phyloP scores from a whole-genome alignment of 35 echinoderm and acorn worm species.

The Anneissia japonica region DNA sequence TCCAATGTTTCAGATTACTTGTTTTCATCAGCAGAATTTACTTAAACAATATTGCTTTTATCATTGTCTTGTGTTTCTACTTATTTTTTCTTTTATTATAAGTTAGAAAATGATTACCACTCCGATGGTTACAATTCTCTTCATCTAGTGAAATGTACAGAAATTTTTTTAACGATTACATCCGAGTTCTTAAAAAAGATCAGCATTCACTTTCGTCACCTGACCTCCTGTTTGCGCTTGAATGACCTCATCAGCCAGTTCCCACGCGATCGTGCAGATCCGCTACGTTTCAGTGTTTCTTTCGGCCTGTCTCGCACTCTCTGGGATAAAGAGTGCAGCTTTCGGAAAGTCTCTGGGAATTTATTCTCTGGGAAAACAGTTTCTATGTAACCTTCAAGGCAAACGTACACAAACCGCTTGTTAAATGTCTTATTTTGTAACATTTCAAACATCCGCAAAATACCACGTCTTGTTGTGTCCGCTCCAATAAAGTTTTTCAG shows the following conservation, averaged over 20 bases:
- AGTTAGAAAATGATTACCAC: no score
- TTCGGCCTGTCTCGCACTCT: slow-evolving; percentile 57
- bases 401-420: slow-evolving; percentile 73
- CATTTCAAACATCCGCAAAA: slow-evolving; percentile 85
- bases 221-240: neutral
- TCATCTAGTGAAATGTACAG: no score
- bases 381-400: slow-evolving; percentile 72
- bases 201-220: neutral
- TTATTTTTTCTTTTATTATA: no score
- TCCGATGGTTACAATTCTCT: no score
- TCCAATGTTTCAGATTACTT: no score
- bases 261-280: neutral
- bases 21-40: no score
- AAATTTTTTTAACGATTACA: no score
- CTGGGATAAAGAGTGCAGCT: slow-evolving; percentile 78
- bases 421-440: slow-evolving; percentile 76
- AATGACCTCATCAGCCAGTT: neutral
- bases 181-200: no score
- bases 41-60: no score
- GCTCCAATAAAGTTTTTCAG: slow-evolving; percentile 97
- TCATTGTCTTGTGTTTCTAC: no score
- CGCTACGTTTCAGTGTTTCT: neutral
- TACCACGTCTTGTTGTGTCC: slow-evolving; percentile 78
- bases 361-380: slow-evolving; percentile 69
- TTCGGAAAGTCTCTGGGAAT: slow-evolving; percentile 63